These are phyloP conservation scores for Chrysina gloriosa DNA, from an alignment of 2,888 invertebrate genomes.

Conservation along the genomic window DNA sequence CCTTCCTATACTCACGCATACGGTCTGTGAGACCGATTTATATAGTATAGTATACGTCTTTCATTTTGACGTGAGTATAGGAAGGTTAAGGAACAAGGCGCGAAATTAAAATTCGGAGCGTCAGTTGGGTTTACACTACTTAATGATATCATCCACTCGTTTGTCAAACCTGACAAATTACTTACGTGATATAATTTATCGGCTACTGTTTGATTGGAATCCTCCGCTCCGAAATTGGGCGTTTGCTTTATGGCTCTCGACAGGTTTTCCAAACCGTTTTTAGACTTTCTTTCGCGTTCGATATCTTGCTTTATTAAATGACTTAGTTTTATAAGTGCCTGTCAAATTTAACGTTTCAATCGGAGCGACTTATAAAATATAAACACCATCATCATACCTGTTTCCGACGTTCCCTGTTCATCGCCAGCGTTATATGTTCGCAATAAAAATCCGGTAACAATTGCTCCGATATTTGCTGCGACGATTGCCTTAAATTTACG, in stretches of 20 bases:
- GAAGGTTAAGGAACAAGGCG: no score
- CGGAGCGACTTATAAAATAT: background rate
- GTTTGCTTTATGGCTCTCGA: conserved; percentile 88
- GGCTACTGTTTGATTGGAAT: conserved; percentile 90
- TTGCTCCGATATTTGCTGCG: conserved; percentile 77
- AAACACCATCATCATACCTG: conserved; percentile 74
- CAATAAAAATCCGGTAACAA: conserved; percentile 94
- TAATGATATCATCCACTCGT: no score
- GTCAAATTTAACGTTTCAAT: conserved; percentile 53
- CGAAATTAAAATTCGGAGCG: no score
- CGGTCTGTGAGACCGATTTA: no score
- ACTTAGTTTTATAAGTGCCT: conserved; percentile 85
- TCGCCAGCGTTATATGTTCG: conserved; percentile 91
- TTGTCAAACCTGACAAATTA: no score
- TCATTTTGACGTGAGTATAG: no score
- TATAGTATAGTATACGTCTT: no score
- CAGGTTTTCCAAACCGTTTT: conserved; percentile 89
- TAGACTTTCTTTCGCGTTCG: conserved; percentile 89
- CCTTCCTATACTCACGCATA: no score
- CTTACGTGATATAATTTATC: conserved; percentile 93
- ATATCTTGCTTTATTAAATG: conserved; percentile 89
- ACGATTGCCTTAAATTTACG: conserved; percentile 75
- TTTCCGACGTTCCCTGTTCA: conserved; percentile 91
- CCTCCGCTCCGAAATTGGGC: conserved; percentile 86
- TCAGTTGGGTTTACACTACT: no score